Conservation (phyloP, 1,140 invertebrate species). For the Drosophila sechellia region DNA sequence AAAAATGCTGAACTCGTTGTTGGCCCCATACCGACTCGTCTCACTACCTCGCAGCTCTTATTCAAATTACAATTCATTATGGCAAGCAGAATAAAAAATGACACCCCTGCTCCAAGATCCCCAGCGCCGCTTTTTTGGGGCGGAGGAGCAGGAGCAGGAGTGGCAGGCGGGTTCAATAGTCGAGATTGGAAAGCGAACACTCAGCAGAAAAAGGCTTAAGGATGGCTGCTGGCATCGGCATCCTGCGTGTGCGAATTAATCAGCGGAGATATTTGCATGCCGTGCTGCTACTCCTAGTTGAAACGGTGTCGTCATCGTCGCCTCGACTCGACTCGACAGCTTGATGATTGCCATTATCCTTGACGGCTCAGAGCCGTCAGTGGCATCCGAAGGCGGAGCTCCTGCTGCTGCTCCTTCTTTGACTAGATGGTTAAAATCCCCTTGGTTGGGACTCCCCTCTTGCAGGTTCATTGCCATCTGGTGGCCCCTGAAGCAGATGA, state of each 20-base stretch:
- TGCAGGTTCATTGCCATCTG: constrained; percentile 98
- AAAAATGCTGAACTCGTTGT: constrained; percentile 62
- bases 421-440: constrained; percentile 45
- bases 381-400: constrained; percentile 22
- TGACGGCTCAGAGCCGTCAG: constrained; percentile 39
- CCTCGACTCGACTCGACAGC: constrained; percentile 47
- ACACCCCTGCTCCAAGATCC: constrained; percentile 20
- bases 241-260: constrained; percentile 81
- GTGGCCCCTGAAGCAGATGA: constrained; percentile 97
- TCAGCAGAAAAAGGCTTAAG: constrained; percentile 80
- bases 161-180: constrained; percentile 63
- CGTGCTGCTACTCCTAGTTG: constrained; percentile 20
- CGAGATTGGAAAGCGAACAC: constrained; percentile 76
- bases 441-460: constrained; percentile 84
- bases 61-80: constrained; percentile 80
- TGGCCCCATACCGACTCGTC: constrained; percentile 20
- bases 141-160: background rate
- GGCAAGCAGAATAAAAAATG: constrained; percentile 62
- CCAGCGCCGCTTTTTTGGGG: constrained; percentile 4
- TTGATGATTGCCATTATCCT: constrained; percentile 75
- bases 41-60: constrained; percentile 55
- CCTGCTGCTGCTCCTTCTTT: constrained; percentile 3
- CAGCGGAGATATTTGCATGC: constrained; percentile 77
- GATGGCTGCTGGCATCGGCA: constrained; percentile 60
- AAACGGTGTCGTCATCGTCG: constrained; percentile 75